phyloP scores from a whole-genome alignment of 2,797 vertebrate genomes.

The Enteromius trimaculatus region DNA sequence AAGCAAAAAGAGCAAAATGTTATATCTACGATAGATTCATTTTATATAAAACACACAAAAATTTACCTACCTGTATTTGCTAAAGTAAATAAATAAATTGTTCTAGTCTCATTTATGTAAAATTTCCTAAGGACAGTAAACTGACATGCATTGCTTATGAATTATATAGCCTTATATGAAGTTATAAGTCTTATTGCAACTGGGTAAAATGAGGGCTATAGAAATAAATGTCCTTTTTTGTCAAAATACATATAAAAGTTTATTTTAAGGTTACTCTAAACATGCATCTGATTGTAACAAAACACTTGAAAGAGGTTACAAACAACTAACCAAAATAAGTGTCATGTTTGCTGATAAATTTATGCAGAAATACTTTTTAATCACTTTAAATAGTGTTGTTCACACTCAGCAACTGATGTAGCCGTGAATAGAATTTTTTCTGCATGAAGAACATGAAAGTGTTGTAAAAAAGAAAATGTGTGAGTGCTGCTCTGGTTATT shows the following conservation, averaged over 20 bases:
- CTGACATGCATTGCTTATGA: background rate
- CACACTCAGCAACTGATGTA: background rate
- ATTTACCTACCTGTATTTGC: background rate
- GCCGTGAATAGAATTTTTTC: background rate
- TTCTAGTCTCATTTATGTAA: background rate
- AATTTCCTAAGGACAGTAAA: background rate
- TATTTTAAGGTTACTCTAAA: background rate
- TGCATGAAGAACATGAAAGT: background rate
- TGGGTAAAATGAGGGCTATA: background rate
- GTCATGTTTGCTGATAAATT: background rate
- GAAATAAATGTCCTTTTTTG: background rate
- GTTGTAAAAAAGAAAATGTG: background rate
- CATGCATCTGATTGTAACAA: background rate
- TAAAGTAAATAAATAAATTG: background rate
- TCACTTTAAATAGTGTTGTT: background rate
- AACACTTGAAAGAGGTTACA: background rate
- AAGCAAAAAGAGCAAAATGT: background rate
- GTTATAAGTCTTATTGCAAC: background rate
- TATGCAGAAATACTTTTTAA: background rate
- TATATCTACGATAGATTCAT: too few relatives aligned
- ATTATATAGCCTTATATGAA: background rate
- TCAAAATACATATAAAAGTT: background rate
- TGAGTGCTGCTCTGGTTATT: background rate
- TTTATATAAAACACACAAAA: background rate
- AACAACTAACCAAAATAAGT: background rate